Percentiles rank a stretch among this genome's conserved stretches.
Evolutionary conservation across 2,888 invertebrate species (phyloP).

Genomic region (Tubulanus polymorphus): DNA sequence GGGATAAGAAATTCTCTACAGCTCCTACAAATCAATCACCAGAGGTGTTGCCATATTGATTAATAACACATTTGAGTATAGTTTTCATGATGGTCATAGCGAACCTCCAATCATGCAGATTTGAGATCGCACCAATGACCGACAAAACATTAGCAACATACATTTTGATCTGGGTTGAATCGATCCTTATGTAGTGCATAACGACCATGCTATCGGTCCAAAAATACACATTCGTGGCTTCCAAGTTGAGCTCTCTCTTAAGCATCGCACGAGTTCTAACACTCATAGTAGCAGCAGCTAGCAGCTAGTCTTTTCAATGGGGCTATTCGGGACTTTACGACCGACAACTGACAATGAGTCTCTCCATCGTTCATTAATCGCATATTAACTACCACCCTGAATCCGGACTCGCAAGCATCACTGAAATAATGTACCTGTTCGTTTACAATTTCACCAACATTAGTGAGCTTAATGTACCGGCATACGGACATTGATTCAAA

Average conservation of each 20-base stretch:
- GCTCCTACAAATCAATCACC: too few relatives aligned
- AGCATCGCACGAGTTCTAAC: too few relatives aligned
- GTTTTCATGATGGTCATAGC: too few relatives aligned
- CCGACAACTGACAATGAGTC: background rate
- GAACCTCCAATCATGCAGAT: too few relatives aligned
- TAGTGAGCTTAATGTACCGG: background rate
- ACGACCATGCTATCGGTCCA: constrained; percentile 18
- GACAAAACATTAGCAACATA: constrained; percentile 15
- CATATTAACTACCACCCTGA: constrained; percentile 3
- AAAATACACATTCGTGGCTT: constrained; percentile 8
- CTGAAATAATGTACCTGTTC: constrained; percentile 6
- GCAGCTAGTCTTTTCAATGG: too few relatives aligned
- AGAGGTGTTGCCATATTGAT: too few relatives aligned
- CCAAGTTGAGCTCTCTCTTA: constrained; percentile 8
- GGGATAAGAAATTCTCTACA: too few relatives aligned
- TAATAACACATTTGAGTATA: too few relatives aligned
- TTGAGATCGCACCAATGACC: constrained; percentile 6
- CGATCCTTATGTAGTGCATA: constrained; percentile 13
- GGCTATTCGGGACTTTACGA: constrained; percentile 2
- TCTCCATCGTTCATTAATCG: background rate
- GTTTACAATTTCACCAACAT: too few relatives aligned
- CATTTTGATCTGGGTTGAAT: constrained; percentile 10
- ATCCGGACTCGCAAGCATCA: constrained; percentile 6
- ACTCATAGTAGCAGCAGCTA: too few relatives aligned
- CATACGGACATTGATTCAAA: background rate